Conservation (phyloP, 1,140 invertebrate genomes). For the Zaprionus davidi region DNA sequence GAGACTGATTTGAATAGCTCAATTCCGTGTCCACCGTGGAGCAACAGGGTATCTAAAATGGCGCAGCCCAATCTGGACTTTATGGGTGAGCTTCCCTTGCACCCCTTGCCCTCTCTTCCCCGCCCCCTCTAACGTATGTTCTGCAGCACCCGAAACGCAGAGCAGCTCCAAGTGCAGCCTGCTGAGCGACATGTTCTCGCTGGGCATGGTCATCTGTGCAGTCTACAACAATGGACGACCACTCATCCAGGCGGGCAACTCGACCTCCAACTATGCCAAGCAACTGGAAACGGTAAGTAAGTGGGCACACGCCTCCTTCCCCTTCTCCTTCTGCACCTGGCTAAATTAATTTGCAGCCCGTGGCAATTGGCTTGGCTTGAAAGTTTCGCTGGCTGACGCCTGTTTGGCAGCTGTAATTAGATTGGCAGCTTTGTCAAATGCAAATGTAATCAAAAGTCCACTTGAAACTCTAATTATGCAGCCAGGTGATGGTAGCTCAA, state of each 20-base stretch:
- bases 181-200: constrained; percentile 96
- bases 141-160: constrained; percentile 95
- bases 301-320: too few relatives aligned
- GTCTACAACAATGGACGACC: constrained; percentile 95
- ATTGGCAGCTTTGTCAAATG: constrained; percentile 82
- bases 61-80: constrained; percentile 97
- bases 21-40: constrained; percentile 92
- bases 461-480: constrained; percentile 81
- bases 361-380: constrained; percentile 48
- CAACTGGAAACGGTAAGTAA: constrained; percentile 92
- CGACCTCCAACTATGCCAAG: constrained; percentile 93
- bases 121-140: not conserved
- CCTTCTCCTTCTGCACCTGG: not conserved
- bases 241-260: constrained; percentile 95
- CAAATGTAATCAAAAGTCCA: constrained; percentile 83
- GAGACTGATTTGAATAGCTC: constrained; percentile 89
- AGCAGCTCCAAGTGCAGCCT: constrained; percentile 92
- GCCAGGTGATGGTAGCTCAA: constrained; percentile 61
- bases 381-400: constrained; percentile 58
- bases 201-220: constrained; percentile 96
- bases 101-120: not conserved
- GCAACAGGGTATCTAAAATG: constrained; percentile 94
- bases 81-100: constrained; percentile 88
- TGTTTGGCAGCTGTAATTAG: constrained; percentile 78
- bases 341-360: constrained; percentile 55